Evolutionary conservation across 2,797 vertebrate genomes (phyloP).

Genomic region (Falco novaeseelandiae): DNA sequence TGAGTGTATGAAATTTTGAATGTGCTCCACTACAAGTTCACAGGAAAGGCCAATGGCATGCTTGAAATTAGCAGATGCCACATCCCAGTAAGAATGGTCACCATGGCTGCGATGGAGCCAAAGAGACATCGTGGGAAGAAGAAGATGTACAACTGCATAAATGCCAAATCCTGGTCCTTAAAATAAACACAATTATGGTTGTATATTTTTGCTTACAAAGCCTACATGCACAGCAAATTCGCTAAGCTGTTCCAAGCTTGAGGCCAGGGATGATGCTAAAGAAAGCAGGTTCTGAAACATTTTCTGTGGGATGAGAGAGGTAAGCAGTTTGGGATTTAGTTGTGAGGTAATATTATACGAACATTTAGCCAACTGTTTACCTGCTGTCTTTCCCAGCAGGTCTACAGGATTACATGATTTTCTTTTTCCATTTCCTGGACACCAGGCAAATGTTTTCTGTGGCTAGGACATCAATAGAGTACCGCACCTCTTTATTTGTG

Average conservation of each 20-base stretch:
- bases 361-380: neutral
- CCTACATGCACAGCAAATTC: neutral
- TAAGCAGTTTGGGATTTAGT: neutral
- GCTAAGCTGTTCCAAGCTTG: neutral
- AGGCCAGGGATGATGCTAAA: neutral
- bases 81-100: slow-evolving; percentile 95
- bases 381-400: neutral
- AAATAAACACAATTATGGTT: slow-evolving; percentile 42
- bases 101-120: slow-evolving; percentile 95
- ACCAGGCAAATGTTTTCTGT: neutral
- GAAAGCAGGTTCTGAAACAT: neutral
- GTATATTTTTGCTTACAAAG: neutral
- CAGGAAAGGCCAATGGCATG: slow-evolving; percentile 96
- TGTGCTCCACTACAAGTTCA: slow-evolving; percentile 95
- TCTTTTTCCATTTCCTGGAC: neutral
- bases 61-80: slow-evolving; percentile 94
- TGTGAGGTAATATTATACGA: neutral
- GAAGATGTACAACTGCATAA: slow-evolving; percentile 93
- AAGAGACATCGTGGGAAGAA: slow-evolving; percentile 94
- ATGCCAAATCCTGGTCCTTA: slow-evolving; percentile 95
- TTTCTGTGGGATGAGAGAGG: neutral
- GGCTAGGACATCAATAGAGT: fast-evolving
- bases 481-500: neutral
- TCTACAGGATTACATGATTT: neutral
- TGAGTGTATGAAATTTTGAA: slow-evolving; percentile 94